These are phyloP conservation scores for Leptestheria dahalacensis DNA, from an alignment of 1,140 invertebrate species.

Conservation along the genomic window DNA sequence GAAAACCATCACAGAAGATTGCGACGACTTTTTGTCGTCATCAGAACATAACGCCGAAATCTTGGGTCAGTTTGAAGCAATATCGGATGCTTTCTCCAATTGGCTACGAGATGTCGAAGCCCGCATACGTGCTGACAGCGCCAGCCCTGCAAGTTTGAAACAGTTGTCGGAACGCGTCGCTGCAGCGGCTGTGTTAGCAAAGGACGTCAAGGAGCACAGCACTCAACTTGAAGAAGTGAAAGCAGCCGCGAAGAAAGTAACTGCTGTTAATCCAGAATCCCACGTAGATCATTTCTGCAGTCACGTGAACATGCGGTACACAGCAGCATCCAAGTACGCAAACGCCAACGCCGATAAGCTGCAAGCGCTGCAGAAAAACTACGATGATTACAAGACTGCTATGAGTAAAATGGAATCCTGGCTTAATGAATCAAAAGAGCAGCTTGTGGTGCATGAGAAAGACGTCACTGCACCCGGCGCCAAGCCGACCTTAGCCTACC, in stretches of 20 bases:
- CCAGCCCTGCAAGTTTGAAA: slow-evolving; percentile 46
- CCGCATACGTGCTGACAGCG: slow-evolving; percentile 53
- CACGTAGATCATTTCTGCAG: slow-evolving; percentile 60
- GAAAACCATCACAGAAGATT: slow-evolving; percentile 28
- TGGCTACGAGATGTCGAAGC: slow-evolving; percentile 81
- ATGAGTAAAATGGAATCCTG: slow-evolving; percentile 58
- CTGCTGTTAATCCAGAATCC: slow-evolving; percentile 60
- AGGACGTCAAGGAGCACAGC: slow-evolving; percentile 44
- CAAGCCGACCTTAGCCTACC: slow-evolving; percentile 40
- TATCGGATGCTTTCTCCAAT: slow-evolving; percentile 54
- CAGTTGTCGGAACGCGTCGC: slow-evolving; percentile 54
- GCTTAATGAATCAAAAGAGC: slow-evolving; percentile 54
- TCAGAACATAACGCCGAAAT: slow-evolving; percentile 39
- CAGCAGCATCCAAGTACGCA: slow-evolving; percentile 55
- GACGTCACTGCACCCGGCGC: slow-evolving; percentile 43
- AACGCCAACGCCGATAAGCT: slow-evolving; percentile 48
- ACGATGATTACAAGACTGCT: slow-evolving; percentile 46
- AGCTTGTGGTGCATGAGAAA: slow-evolving; percentile 46
- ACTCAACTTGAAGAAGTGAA: slow-evolving; percentile 48
- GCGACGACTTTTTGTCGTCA: slow-evolving; percentile 34
- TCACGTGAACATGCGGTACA: slow-evolving; percentile 58
- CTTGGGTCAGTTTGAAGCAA: slow-evolving; percentile 63
- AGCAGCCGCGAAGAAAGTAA: slow-evolving; percentile 50
- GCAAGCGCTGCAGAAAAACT: slow-evolving; percentile 45
- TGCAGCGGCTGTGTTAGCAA: slow-evolving; percentile 44